Percentiles rank a stretch among this genome's conserved stretches.
phyloP scores from a whole-genome alignment of 2,113 vertebrate genomes.

The Podocnemis expansa region DNA sequence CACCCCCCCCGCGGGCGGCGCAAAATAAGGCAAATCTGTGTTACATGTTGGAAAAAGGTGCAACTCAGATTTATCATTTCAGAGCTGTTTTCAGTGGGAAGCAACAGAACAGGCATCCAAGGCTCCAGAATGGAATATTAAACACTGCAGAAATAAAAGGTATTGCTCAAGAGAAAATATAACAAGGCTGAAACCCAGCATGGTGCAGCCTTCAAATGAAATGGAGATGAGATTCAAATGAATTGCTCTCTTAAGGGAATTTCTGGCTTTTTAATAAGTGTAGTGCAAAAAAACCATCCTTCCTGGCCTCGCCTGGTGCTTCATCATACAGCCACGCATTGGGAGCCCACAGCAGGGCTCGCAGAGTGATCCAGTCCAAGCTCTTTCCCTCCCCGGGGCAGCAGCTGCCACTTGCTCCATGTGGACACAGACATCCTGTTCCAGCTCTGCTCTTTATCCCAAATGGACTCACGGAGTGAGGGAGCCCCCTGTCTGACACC shows the following conservation, averaged over 20 bases:
- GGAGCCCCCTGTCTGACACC: rapidly evolving
- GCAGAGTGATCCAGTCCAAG: background rate
- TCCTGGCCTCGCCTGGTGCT: background rate
- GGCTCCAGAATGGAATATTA: conserved; percentile 51
- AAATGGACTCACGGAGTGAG: background rate
- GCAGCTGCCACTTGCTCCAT: background rate
- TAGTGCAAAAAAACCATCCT: background rate
- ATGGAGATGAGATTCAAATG: conserved; percentile 84
- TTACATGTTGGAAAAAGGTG: background rate
- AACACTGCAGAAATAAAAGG: conserved; percentile 53
- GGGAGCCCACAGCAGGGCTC: background rate
- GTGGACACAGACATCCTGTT: background rate
- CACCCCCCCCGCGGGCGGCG: no score
- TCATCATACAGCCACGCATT: background rate
- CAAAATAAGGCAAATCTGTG: background rate
- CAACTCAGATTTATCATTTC: background rate
- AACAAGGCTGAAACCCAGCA: conserved; percentile 77
- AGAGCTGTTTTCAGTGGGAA: conserved; percentile 10
- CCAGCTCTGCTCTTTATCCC: background rate
- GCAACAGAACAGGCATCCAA: background rate
- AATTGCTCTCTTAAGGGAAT: conserved; percentile 64
- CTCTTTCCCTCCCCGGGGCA: background rate
- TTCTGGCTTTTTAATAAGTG: background rate
- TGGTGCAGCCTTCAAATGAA: conserved; percentile 81
- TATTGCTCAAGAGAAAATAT: conserved; percentile 75